phyloP scores from a whole-genome alignment of 2,113 vertebrate species.

The Tachuris rubrigastra region DNA sequence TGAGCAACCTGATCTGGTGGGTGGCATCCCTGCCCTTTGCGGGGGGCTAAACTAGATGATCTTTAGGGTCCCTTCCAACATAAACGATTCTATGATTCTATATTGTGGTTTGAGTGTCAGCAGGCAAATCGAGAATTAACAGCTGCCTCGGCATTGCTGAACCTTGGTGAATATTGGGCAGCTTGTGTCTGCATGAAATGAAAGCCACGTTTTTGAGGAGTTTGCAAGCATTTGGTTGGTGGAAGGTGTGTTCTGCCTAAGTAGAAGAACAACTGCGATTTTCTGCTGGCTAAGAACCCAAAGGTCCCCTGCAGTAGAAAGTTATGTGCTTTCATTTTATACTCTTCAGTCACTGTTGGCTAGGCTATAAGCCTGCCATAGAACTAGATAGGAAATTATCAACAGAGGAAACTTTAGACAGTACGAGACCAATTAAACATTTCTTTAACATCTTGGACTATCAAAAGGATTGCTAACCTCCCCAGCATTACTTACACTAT shows the following conservation, averaged over 20 bases:
- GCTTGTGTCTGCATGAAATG: neutral
- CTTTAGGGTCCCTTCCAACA: neutral
- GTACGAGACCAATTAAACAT: accelerated
- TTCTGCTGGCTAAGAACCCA: neutral
- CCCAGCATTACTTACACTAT: neutral
- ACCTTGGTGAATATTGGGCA: neutral
- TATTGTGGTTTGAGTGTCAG: neutral
- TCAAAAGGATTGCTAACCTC: neutral
- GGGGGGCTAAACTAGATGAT: neutral
- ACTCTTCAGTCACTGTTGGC: neutral
- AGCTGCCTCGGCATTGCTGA: neutral
- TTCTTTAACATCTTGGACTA: neutral
- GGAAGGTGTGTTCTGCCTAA: neutral
- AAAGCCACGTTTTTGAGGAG: neutral
- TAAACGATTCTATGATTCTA: neutral
- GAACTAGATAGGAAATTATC: neutral
- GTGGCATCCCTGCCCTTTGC: neutral
- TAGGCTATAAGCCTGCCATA: neutral
- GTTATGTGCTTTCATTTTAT: neutral
- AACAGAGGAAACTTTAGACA: neutral
- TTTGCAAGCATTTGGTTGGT: neutral
- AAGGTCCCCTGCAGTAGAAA: neutral
- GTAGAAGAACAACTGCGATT: neutral
- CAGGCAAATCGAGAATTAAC: neutral
- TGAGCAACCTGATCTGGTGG: neutral